A percentile compares a stretch with the other conserved stretches of the same genome.
These are phyloP conservation scores for Anolis apletophallus DNA, from an alignment of 2,797 vertebrate species.

Conservation along the genomic window DNA sequence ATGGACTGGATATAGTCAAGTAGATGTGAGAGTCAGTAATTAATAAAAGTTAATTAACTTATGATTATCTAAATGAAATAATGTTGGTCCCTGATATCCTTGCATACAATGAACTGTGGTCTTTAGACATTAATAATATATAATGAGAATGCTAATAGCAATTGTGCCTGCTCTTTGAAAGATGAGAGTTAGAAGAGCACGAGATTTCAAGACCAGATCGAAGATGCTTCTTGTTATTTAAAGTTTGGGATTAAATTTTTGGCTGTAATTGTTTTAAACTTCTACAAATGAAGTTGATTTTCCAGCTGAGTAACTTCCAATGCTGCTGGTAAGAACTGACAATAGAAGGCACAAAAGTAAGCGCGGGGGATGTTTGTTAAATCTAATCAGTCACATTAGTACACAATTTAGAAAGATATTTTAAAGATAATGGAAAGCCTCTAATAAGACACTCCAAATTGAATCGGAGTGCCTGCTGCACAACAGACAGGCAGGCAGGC, in stretches of 20 bases:
- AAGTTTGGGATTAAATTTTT: conserved; percentile 44
- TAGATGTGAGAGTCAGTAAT: no score
- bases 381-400: conserved; percentile 53
- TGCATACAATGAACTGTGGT: no score
- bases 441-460: conserved; percentile 33
- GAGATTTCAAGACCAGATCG: neutral
- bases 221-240: conserved; percentile 9
- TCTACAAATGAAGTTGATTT: conserved; percentile 65
- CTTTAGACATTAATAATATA: no score
- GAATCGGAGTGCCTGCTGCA: conserved; percentile 3
- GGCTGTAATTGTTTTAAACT: conserved; percentile 59
- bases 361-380: conserved; percentile 60
- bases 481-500: neutral
- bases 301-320: conserved; percentile 58
- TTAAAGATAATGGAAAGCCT: conserved; percentile 47
- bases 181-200: neutral
- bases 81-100: neutral
- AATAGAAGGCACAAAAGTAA: conserved; percentile 35
- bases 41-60: no score
- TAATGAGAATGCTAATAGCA: neutral
- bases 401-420: conserved; percentile 43
- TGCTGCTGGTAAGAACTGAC: conserved; percentile 47
- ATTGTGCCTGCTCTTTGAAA: neutral
- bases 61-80: no score
- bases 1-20: no score